phyloP scores from a whole-genome alignment of 2,797 vertebrate species.

The Microctenopoma lineatum region DNA sequence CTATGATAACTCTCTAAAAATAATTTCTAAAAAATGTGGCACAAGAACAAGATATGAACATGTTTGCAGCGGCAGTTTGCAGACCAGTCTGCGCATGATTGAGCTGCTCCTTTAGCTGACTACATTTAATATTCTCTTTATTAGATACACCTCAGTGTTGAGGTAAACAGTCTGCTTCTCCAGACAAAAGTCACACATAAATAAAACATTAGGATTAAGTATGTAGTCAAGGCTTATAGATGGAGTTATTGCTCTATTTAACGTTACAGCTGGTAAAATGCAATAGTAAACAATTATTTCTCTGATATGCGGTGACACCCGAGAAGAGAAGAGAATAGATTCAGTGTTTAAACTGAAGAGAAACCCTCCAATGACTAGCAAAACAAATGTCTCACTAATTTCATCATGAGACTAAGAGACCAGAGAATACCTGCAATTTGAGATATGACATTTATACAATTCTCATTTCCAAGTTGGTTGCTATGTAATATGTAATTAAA shows the following conservation, averaged over 20 bases:
- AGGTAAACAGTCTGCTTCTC: slow-evolving; percentile 55
- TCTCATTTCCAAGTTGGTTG: no score
- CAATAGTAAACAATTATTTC: slow-evolving; percentile 11
- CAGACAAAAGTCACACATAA: slow-evolving; percentile 64
- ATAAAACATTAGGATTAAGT: slow-evolving; percentile 70
- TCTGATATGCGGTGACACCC: neutral
- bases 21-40: neutral
- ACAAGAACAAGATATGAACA: neutral
- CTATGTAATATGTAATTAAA: neutral
- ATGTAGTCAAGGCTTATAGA: slow-evolving; percentile 33
- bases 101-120: slow-evolving; percentile 30
- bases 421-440: neutral
- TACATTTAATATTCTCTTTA: slow-evolving; percentile 67
- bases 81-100: slow-evolving; percentile 4
- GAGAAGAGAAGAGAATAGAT: slow-evolving; percentile 1
- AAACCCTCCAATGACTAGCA: neutral
- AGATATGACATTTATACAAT: neutral
- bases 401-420: slow-evolving; percentile 1
- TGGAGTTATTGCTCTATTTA: slow-evolving; percentile 50
- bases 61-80: slow-evolving; percentile 22
- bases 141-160: slow-evolving; percentile 55
- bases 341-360: slow-evolving; percentile 2
- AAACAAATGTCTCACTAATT: neutral
- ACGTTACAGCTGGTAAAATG: slow-evolving; percentile 36
- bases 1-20: no score